Base-by-base conservation (phyloP, 2,797 vertebrate genomes). In the Benthosema pterotum region DNA sequence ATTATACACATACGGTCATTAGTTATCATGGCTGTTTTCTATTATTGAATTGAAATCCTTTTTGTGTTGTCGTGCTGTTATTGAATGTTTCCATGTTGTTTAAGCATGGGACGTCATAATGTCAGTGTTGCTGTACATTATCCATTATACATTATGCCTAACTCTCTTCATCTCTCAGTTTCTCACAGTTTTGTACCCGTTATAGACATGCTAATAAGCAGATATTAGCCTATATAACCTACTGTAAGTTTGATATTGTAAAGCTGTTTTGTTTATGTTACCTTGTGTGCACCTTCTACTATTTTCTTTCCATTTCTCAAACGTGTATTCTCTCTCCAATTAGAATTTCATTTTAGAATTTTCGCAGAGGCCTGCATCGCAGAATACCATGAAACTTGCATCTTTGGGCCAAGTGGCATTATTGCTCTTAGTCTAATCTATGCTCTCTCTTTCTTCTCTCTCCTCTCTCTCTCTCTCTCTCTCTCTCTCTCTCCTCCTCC, bases 11-110 rank as follows among this genome's bases (percentile, higher is more conserved):
- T 77, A 56, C 69, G 75, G 56, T 81, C 69, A 75, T 85, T 92
- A 63, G 22, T 48, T 72, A 65, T 92, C 90, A 85, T 86, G 89
- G 91, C 65, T 80, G 71, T 93, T 91, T 90, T 90, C 92, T 80
- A 13, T 69, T 42, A 18, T 63, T 63, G 28, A 75, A 7, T n/a
- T 62, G 38, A 78, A 58, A 75, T 43, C 18, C 45, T 57, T 16
- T 43, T 16, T 43, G 12, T 13, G 16, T 18, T 65, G 71, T 53
- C 72, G 59, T 67, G 58, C 71, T 72, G 69, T 65, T 62, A 56
- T 74, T 57, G 46, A 50, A 52, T 43, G 0, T 51, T 45, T 52
- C 56, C 60, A 22, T 9, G 0, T 68, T 61, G 68, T 75, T 75
- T 65, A 58, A 58, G 46, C 15, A 43, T 18, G 1, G 46, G 60